Evolutionary conservation across 2,113 vertebrate genomes (phyloP).

Genomic region (Scytalopus superciliaris): DNA sequence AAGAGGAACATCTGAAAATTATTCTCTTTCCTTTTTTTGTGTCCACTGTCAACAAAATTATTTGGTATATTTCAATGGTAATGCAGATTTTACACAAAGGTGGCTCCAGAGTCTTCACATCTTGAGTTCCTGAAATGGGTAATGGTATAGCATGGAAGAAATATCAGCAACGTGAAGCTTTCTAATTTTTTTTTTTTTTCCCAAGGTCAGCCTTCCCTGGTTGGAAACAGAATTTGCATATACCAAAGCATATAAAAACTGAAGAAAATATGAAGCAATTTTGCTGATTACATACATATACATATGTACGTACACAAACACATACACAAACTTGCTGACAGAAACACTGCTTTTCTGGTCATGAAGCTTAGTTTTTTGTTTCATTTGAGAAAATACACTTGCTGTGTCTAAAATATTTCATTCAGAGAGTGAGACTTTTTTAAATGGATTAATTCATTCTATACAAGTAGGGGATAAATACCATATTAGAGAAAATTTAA

Average conservation of each 20-base stretch:
- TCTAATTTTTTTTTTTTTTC: not conserved
- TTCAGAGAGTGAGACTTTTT: not conserved
- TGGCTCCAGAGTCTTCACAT: not conserved
- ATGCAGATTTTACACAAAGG: not conserved
- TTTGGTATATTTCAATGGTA: not conserved
- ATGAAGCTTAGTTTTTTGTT: not conserved
- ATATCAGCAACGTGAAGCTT: accelerated
- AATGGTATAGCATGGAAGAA: not conserved
- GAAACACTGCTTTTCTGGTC: not conserved
- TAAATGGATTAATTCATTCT: not conserved
- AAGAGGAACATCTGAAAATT: not conserved
- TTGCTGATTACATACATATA: not conserved
- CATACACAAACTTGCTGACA: not conserved
- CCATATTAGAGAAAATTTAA: not conserved
- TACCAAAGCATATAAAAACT: not conserved
- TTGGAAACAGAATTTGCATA: not conserved
- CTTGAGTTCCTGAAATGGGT: not conserved
- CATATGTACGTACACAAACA: not conserved
- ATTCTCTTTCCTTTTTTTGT: accelerated
- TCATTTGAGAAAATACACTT: not conserved
- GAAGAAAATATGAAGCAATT: not conserved
- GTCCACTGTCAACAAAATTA: not conserved
- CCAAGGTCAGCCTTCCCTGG: not conserved
- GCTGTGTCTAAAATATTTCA: not conserved
- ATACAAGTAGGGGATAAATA: not conserved